phyloP scores from a whole-genome alignment of 35 echinoderm and acorn worm species.

The Hemicentrotus pulcherrimus region DNA sequence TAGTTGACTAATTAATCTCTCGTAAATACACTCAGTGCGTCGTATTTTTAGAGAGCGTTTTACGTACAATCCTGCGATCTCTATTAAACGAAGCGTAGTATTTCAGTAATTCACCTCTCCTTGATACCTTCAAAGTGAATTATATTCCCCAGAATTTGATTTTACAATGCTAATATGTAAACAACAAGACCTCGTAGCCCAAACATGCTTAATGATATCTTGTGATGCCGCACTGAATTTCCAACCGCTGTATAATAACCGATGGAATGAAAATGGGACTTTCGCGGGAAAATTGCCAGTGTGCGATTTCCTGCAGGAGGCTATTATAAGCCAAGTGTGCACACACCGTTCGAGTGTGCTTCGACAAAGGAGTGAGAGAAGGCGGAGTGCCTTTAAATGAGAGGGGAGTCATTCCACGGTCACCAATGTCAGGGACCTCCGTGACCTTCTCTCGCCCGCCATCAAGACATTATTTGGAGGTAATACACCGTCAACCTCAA shows the following conservation, averaged over 20 bases:
- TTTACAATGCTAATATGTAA: background rate
- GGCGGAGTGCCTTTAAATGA: background rate
- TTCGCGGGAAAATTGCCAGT: background rate
- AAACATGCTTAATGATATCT: background rate
- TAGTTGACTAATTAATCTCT: too few species aligned
- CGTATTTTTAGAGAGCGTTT: too few species aligned
- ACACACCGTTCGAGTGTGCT: background rate
- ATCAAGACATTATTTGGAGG: background rate
- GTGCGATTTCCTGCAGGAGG: background rate
- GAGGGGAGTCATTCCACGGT: background rate
- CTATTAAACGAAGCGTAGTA: too few species aligned
- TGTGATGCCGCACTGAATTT: background rate
- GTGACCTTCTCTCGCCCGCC: background rate
- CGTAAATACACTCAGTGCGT: too few species aligned
- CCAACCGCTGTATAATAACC: background rate
- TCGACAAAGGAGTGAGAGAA: background rate
- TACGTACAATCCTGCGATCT: too few species aligned
- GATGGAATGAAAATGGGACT: background rate
- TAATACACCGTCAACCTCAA: constrained; percentile 10
- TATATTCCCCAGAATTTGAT: background rate
- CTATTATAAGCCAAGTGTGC: background rate
- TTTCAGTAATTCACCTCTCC: too few species aligned
- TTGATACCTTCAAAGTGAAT: too few species aligned
- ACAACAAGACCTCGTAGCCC: too few species aligned
- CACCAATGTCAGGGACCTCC: background rate